A percentile compares a stretch with the other conserved stretches of the same genome.
These are phyloP conservation scores for Microcebus tavaratra DNA, from an alignment of 2,113 vertebrate genomes.

Conservation along the genomic window DNA sequence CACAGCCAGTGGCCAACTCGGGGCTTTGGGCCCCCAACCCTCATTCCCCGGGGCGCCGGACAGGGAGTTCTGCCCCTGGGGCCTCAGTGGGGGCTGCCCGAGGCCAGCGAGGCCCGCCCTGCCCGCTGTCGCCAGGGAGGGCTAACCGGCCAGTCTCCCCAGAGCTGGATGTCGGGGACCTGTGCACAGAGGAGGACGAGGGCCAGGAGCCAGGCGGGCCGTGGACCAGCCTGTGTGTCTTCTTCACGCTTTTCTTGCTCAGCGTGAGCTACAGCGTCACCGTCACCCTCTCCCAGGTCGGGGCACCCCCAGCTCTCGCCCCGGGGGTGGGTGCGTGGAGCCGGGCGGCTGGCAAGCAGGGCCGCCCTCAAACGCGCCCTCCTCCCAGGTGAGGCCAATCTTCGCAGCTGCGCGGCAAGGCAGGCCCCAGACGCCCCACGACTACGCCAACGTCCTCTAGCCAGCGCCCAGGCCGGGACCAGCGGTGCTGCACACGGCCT, in stretches of 20 bases:
- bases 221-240: slow-evolving; percentile 68
- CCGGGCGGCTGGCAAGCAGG: fast-evolving
- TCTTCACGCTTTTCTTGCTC: slow-evolving; percentile 77
- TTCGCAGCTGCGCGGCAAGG: neutral
- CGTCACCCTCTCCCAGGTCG: slow-evolving; percentile 69
- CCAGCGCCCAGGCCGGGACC: neutral
- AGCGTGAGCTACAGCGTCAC: slow-evolving; percentile 68
- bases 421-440: neutral
- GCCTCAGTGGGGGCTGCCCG: too few relatives aligned
- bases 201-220: slow-evolving; percentile 24
- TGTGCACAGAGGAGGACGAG: neutral
- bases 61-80: neutral
- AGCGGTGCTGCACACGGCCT: neutral
- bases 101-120: neutral
- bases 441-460: slow-evolving; percentile 30
- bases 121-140: neutral
- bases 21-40: fast-evolving
- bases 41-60: too few relatives aligned
- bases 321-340: fast-evolving
- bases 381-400: slow-evolving; percentile 66
- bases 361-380: fast-evolving
- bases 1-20: fast-evolving
- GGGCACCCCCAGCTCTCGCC: neutral
- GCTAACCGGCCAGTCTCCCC: neutral
- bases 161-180: slow-evolving; percentile 53